Percentiles rank a stretch among this genome's conserved stretches.
phyloP scores from a whole-genome alignment of 2,888 invertebrate species.

The Neoitamus cyanurus region DNA sequence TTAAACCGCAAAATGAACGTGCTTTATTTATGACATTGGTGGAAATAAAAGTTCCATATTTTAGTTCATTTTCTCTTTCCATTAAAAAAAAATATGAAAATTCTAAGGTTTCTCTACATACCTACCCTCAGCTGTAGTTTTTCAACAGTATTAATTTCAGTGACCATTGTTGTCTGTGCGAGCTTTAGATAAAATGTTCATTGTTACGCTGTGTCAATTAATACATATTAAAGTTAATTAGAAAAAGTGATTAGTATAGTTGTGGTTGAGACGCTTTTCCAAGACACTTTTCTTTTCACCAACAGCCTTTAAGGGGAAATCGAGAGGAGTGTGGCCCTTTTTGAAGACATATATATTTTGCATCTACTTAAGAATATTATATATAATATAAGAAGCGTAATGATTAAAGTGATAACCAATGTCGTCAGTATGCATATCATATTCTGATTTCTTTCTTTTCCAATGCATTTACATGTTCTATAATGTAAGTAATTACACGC shows the following conservation, averaged over 20 bases:
- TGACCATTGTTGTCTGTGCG: neutral
- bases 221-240: neutral
- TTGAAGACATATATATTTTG: constrained; percentile 1
- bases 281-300: neutral
- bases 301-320: neutral
- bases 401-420: neutral
- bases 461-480: neutral
- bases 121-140: neutral
- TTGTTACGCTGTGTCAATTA: neutral
- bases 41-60: neutral
- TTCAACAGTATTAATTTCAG: neutral
- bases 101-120: constrained; percentile 1
- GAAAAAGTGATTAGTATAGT: neutral
- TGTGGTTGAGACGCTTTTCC: neutral
- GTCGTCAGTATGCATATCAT: neutral
- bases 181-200: neutral
- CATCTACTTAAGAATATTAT: neutral
- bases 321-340: neutral
- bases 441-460: neutral
- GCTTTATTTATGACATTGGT: constrained; percentile 7
- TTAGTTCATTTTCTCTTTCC: neutral
- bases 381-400: neutral
- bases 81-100: neutral
- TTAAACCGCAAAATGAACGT: neutral
- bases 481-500: neutral